phyloP scores from a whole-genome alignment of 1,140 invertebrate species.

The Lucilia cuprina region DNA sequence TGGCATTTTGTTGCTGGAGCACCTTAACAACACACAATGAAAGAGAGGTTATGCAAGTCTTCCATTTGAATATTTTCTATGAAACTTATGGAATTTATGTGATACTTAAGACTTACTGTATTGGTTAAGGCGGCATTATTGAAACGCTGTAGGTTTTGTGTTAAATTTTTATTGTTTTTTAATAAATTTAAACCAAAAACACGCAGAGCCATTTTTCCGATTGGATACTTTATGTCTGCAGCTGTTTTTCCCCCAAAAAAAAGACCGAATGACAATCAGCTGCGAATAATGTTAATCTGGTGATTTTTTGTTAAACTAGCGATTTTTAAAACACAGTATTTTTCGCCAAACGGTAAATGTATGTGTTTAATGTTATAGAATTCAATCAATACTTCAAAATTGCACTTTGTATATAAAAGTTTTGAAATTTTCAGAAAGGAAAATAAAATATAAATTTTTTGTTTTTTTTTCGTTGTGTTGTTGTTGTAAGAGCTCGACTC shows the following conservation, averaged over 20 bases:
- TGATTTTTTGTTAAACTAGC: too few species aligned
- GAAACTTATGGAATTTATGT: not conserved
- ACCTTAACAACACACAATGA: not conserved
- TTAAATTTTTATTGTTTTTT: constrained; percentile 55
- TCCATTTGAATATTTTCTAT: not conserved
- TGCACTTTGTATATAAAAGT: too few species aligned
- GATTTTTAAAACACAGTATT: too few species aligned
- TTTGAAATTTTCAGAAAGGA: too few species aligned
- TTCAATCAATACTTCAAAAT: too few species aligned
- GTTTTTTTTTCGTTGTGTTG: too few species aligned
- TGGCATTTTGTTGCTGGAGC: constrained; percentile 13
- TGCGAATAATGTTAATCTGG: too few species aligned
- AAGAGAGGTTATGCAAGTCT: constrained; percentile 55
- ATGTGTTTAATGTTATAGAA: too few species aligned
- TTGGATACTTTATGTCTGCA: not conserved
- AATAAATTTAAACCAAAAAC: constrained; percentile 56
- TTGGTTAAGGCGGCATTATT: constrained; percentile 31
- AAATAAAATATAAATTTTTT: too few species aligned
- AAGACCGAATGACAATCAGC: not conserved
- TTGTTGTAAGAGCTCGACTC: too few species aligned
- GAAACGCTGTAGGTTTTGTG: constrained; percentile 46
- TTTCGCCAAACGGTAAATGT: too few species aligned
- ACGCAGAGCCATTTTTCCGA: constrained; percentile 50
- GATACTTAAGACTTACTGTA: constrained; percentile 37
- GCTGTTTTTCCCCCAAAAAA: not conserved